Conservation (phyloP, 2,113 vertebrate species). For the Sebastes schlegelii region DNA sequence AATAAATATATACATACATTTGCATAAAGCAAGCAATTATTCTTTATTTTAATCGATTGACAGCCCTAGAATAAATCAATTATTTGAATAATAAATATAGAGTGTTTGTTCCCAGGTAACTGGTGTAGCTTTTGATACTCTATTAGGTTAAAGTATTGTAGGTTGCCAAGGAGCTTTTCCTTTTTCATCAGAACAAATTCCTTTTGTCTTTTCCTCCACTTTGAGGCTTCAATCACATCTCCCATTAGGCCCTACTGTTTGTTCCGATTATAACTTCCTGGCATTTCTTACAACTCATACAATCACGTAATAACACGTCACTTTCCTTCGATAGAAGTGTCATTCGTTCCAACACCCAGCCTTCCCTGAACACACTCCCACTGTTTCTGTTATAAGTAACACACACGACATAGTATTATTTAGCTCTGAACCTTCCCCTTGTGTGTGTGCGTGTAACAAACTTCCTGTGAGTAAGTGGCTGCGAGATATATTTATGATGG, state of each 20-base stretch:
- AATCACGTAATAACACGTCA: slow-evolving; percentile 19
- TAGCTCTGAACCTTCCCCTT: slow-evolving; percentile 20
- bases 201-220: slow-evolving; percentile 61
- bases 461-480: slow-evolving; percentile 42
- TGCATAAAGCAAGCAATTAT: too few species aligned
- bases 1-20: too few species aligned
- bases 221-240: slow-evolving; percentile 37
- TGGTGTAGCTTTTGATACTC: background rate
- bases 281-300: slow-evolving; percentile 25
- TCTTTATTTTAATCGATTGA: too few species aligned
- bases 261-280: slow-evolving; percentile 57
- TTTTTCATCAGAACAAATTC: slow-evolving; percentile 46
- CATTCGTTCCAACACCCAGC: slow-evolving; percentile 41
- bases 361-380: slow-evolving; percentile 60
- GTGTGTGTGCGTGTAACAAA: background rate
- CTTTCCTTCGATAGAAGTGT: slow-evolving; percentile 32
- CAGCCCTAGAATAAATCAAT: too few species aligned
- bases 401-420: slow-evolving; percentile 40
- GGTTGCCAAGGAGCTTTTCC: slow-evolving; percentile 53
- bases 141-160: slow-evolving; percentile 32
- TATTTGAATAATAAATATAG: too few species aligned
- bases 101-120: background rate
- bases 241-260: slow-evolving; percentile 10
- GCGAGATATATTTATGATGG: slow-evolving; percentile 29
- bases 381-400: slow-evolving; percentile 49